Evolutionary conservation across 2,113 vertebrate species (phyloP).

Genomic region (Lepus americanus): DNA sequence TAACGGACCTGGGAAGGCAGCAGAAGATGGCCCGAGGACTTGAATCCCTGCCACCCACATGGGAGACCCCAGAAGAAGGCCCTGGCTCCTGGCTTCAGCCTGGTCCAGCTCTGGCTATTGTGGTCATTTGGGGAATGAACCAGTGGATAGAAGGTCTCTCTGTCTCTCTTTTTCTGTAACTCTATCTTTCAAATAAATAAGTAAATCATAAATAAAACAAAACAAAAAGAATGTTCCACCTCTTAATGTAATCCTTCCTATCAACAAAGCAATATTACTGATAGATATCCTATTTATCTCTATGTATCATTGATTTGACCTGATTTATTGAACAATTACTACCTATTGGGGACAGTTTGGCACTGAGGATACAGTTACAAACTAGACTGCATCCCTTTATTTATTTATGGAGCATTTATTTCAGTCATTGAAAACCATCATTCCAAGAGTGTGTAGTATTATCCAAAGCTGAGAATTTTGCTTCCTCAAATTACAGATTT

Average conservation of each 20-base stretch:
- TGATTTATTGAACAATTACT: neutral
- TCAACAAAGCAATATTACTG: neutral
- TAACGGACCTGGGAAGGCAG: too few species aligned
- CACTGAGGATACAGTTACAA: neutral
- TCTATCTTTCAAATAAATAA: too few species aligned
- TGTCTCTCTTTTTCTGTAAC: too few species aligned
- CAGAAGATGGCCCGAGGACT: too few species aligned
- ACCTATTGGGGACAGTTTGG: neutral
- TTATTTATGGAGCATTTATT: neutral
- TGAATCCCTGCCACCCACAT: too few species aligned
- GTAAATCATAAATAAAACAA: too few species aligned
- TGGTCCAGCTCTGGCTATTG: too few species aligned
- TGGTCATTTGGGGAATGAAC: too few species aligned
- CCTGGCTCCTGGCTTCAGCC: too few species aligned
- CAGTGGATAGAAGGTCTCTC: too few species aligned
- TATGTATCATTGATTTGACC: neutral
- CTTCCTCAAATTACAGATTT: conserved; percentile 20
- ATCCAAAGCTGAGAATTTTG: conserved; percentile 5
- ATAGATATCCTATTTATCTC: neutral
- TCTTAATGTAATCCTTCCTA: neutral
- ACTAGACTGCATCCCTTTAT: neutral
- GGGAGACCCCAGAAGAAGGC: too few species aligned
- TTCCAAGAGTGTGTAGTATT: neutral
- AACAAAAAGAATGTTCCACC: neutral
- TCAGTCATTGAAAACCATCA: neutral